Evolutionary conservation across 1,140 invertebrate genomes (phyloP).

Genomic region (Cotesia chilonis): DNA sequence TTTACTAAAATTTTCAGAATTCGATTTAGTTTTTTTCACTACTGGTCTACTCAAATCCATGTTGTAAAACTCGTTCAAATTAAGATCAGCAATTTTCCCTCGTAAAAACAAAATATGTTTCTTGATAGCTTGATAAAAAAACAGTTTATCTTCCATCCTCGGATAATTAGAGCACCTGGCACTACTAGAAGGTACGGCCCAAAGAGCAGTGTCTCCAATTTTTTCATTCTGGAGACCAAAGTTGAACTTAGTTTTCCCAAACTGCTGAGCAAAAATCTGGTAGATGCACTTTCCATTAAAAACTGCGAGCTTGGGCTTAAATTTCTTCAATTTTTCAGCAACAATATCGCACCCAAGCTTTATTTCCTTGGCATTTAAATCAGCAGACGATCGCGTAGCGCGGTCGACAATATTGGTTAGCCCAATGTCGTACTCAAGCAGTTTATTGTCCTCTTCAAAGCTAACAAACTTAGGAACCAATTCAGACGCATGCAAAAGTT

Average conservation of each 20-base stretch:
- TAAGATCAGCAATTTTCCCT: slow-evolving; percentile 50
- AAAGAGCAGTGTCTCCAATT: slow-evolving; percentile 55
- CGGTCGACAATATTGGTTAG: slow-evolving; percentile 61
- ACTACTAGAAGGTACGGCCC: slow-evolving; percentile 63
- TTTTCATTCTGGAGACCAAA: slow-evolving; percentile 58
- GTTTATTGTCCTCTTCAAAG: slow-evolving; percentile 57
- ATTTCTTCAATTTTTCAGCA: slow-evolving; percentile 53
- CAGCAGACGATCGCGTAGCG: slow-evolving; percentile 59
- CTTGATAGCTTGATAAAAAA: slow-evolving; percentile 58
- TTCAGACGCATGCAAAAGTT: slow-evolving; percentile 55
- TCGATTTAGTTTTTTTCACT: not conserved
- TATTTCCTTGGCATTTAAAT: slow-evolving; percentile 57
- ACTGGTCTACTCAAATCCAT: slow-evolving; percentile 49
- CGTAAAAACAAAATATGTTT: slow-evolving; percentile 57
- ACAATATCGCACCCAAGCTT: slow-evolving; percentile 54
- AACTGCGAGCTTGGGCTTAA: slow-evolving; percentile 59
- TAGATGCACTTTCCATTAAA: slow-evolving; percentile 65
- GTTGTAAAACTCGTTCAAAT: slow-evolving; percentile 53
- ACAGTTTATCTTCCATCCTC: slow-evolving; percentile 60
- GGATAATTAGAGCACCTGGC: slow-evolving; percentile 63
- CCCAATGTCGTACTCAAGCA: slow-evolving; percentile 56
- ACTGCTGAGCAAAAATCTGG: slow-evolving; percentile 54
- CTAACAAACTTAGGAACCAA: slow-evolving; percentile 50
- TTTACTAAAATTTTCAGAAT: not conserved
- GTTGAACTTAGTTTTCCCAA: slow-evolving; percentile 46